Conservation (phyloP, 2,113 vertebrate species). For the Thunnus thynnus region DNA sequence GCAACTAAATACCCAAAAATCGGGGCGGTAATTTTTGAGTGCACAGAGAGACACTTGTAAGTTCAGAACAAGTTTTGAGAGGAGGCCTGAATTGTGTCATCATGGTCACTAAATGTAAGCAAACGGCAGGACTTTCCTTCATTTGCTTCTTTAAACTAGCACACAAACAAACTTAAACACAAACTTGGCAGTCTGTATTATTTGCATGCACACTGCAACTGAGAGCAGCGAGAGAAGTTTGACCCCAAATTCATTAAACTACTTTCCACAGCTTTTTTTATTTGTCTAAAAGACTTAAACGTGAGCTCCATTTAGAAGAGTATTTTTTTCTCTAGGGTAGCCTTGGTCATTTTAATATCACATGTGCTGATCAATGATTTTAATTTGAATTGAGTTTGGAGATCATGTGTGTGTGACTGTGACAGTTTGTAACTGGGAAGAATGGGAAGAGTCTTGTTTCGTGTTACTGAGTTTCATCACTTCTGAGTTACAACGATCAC, state of each 20-base stretch:
- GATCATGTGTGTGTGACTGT: not conserved
- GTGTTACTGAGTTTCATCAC: not conserved
- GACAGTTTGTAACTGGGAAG: no score
- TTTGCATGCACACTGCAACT: not conserved
- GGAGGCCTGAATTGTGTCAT: not conserved
- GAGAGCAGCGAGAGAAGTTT: not conserved
- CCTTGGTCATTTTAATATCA: not conserved
- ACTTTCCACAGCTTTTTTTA: slow-evolving; percentile 4
- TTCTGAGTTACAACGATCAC: not conserved
- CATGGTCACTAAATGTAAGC: not conserved
- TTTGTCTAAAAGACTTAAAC: not conserved
- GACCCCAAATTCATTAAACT: slow-evolving; percentile 30
- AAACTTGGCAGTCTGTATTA: slow-evolving; percentile 11
- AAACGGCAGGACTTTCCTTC: not conserved
- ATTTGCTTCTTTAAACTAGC: not conserved
- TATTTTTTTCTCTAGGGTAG: not conserved
- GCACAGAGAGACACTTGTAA: not conserved
- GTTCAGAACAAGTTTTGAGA: not conserved
- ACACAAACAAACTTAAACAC: not conserved
- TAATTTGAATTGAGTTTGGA: not conserved
- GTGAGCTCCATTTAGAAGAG: not conserved
- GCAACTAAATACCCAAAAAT: not conserved
- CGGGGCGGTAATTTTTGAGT: no score
- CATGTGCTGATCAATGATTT: not conserved
- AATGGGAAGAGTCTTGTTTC: not conserved